Evolutionary conservation across 2,113 vertebrate genomes (phyloP).

Genomic region (Uria aalge): DNA sequence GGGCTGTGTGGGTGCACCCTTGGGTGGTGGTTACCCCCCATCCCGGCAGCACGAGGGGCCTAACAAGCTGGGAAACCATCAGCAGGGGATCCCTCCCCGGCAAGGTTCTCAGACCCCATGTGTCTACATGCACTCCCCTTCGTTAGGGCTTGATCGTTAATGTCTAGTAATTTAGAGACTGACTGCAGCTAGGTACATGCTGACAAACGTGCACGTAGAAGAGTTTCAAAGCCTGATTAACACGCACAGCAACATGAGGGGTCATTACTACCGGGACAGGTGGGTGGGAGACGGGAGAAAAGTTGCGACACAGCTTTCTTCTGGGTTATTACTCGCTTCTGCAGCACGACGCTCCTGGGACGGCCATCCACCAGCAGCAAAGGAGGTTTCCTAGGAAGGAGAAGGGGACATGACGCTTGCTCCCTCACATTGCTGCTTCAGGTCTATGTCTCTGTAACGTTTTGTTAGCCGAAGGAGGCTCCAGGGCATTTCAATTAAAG

Average conservation of each 20-base stretch:
- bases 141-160: background rate
- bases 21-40: fast-evolving
- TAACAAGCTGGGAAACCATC: fast-evolving
- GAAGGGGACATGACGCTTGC: background rate
- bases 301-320: background rate
- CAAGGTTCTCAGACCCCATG: fast-evolving
- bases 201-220: fast-evolving
- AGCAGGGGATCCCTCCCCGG: fast-evolving
- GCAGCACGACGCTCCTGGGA: background rate
- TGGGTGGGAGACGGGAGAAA: background rate
- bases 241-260: fast-evolving
- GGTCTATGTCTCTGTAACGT: background rate
- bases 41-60: fast-evolving
- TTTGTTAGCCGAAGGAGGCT: background rate
- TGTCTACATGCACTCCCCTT: fast-evolving
- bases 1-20: background rate
- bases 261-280: fast-evolving
- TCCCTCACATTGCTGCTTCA: background rate
- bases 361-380: background rate
- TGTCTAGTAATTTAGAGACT: too few relatives aligned
- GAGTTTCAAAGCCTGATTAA: background rate
- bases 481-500: background rate
- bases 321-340: background rate
- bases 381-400: background rate
- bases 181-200: fast-evolving